A percentile compares a stretch with the other conserved stretches of the same genome.
phyloP scores from a whole-genome alignment of 1,140 invertebrate species.

The Ceratina australensis region DNA sequence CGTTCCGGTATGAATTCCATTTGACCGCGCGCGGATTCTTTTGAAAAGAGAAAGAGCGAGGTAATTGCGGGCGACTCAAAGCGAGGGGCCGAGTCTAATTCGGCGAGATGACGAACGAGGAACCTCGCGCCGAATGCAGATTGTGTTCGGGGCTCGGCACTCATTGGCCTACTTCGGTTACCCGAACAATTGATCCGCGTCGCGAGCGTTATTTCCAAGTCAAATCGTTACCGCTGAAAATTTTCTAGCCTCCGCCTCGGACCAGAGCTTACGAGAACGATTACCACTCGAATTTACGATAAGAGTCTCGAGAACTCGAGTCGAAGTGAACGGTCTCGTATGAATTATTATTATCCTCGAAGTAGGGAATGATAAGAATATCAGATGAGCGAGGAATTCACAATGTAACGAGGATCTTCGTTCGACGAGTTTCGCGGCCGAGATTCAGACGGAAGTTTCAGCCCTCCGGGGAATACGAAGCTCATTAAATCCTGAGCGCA shows the following conservation, averaged over 20 bases:
- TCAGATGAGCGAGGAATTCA: not conserved
- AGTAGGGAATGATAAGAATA: not conserved
- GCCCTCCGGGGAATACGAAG: constrained; percentile 13
- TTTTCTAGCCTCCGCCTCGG: too few species aligned
- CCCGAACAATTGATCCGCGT: constrained; percentile 54
- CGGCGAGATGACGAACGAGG: not conserved
- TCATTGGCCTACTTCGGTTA: constrained; percentile 50
- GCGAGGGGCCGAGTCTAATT: not conserved
- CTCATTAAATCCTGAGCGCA: constrained; percentile 27
- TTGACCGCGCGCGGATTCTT: too few species aligned
- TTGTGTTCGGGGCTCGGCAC: constrained; percentile 24
- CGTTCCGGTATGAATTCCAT: not conserved
- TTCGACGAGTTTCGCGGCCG: constrained; percentile 1
- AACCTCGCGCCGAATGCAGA: constrained; percentile 28
- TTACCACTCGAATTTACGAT: too few species aligned
- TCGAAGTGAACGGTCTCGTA: too few species aligned
- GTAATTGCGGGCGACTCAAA: not conserved
- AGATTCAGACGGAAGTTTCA: constrained; percentile 26
- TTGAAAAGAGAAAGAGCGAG: too few species aligned
- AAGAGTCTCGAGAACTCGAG: too few species aligned
- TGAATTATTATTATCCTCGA: too few species aligned
- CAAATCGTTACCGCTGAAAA: constrained; percentile 5
- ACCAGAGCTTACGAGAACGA: too few species aligned
- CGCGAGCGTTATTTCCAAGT: constrained; percentile 30
- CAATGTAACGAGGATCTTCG: not conserved